Evolutionary conservation across 2,113 vertebrate species (phyloP).

Genomic region (Strix uralensis): DNA sequence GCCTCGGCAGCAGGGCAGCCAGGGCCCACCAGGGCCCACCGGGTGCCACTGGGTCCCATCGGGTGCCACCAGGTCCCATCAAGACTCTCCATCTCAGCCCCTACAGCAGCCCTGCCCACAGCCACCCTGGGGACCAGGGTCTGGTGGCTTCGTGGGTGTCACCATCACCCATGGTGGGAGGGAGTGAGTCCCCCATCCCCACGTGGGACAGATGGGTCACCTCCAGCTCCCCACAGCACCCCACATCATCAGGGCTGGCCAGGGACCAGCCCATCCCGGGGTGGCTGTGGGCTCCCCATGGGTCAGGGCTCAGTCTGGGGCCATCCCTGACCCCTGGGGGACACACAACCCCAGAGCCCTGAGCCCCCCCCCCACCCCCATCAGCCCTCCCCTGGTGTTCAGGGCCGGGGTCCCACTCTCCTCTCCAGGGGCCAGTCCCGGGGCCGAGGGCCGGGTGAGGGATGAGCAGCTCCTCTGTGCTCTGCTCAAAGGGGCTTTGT

Average conservation of each 20-base stretch:
- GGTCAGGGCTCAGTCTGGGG: accelerated
- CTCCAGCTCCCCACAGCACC: not conserved
- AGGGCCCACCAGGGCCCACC: not conserved
- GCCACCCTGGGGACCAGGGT: not conserved
- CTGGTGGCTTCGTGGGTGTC: not conserved
- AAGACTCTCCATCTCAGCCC: not conserved
- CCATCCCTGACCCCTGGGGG: not conserved
- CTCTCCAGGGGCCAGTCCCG: not conserved
- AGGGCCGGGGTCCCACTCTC: not conserved
- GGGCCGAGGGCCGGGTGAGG: not conserved
- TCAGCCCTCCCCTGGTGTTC: too few species aligned
- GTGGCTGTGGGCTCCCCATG: not conserved
- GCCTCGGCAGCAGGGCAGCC: not conserved
- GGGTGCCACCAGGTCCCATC: not conserved
- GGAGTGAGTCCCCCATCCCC: not conserved
- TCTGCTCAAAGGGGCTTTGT: constrained; percentile 61
- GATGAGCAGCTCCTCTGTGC: constrained; percentile 40
- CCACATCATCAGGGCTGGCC: accelerated
- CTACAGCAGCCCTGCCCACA: accelerated
- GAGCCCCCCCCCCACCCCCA: too few species aligned
- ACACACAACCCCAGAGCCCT: not conserved
- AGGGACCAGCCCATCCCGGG: not conserved
- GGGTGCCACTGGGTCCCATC: not conserved
- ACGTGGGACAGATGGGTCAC: not conserved
- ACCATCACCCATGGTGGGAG: accelerated